Percentiles rank a stretch among this genome's conserved stretches.
phyloP scores from a whole-genome alignment of 2,113 vertebrate species.

The Platycercus adscitus region DNA sequence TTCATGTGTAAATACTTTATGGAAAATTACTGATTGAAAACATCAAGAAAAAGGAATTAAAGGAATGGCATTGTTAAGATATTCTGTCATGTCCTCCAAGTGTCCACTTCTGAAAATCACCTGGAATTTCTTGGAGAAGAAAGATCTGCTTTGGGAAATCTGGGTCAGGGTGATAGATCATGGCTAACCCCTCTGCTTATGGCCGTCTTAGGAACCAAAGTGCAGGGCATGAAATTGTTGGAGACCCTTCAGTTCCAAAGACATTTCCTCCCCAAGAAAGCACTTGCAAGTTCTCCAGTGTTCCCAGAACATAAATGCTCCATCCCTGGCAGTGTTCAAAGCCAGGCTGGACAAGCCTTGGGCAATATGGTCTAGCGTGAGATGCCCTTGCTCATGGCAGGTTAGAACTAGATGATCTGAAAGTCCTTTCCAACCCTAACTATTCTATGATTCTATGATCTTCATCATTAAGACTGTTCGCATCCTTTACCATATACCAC shows the following conservation, averaged over 20 bases:
- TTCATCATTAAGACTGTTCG: not conserved
- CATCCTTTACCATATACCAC: not conserved
- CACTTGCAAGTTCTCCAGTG: not conserved
- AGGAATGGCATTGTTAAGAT: not conserved
- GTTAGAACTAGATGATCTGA: not conserved
- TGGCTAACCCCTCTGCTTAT: not conserved
- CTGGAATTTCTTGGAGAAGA: not conserved
- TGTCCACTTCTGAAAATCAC: not conserved
- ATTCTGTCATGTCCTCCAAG: not conserved
- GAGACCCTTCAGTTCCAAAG: not conserved
- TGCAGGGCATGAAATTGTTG: not conserved
- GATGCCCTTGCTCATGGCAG: not conserved
- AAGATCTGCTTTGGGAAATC: not conserved
- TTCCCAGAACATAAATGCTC: not conserved
- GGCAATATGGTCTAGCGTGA: not conserved
- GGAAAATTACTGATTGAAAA: not conserved
- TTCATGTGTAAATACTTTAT: not conserved
- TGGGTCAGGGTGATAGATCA: not conserved
- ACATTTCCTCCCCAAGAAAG: not conserved
- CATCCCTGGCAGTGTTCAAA: not conserved
- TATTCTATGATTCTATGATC: not conserved
- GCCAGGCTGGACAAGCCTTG: not conserved
- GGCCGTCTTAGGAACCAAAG: not conserved
- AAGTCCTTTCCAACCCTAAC: not conserved
- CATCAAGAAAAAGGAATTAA: not conserved